Base-by-base conservation (phyloP, 2,888 invertebrate genomes). In the Agrilus mali region DNA sequence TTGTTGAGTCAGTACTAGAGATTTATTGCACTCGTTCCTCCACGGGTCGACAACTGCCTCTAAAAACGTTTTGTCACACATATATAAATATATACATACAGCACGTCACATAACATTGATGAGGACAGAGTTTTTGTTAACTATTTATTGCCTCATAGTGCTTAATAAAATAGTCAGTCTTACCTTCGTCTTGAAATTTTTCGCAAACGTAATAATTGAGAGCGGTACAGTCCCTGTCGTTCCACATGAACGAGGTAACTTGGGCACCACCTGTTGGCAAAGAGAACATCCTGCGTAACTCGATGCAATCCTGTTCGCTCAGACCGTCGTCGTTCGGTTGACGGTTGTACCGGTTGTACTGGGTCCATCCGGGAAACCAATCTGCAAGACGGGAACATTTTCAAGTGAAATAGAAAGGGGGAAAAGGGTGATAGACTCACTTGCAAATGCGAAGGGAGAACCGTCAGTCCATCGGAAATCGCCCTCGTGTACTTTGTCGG, bases 291-390 rank as follows among this genome's bases (percentile, higher is more conserved):
- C 80, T 68, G 7, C 86, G 67, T 7, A 83, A 72, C 61, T 88
- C 87, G 43, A 87, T 82, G 64, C 87, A 88, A 66, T 87, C 86
- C 61, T 86, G 85, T 5, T 80, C 77, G 16, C 84, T 82, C 10
- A 84, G 73, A 1, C 86, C 86, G 58, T 87, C 87, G 60, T 87
- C 87, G 60, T 85, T 87, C 0, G 87, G 87, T 60, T 87, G 86
- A 36, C 70, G 67, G 56, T 75, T 77, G 56, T 74, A 76, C 50
- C 77, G 68, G 37, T 76, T 75, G 61, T 79, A 78, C 51, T 80
- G 75, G 4, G 77, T 69, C 83, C 84, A 86, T 1, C 86, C 86
- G 4, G 82, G 80, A 61, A 86, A 87, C 87, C 87, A 88, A 64
- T 86, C 86, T 87, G 62, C 2, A 27, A 27, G 2, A 16, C 31